These are phyloP conservation scores for Druceiella hillmani DNA, from an alignment of 2,888 invertebrate genomes.

Conservation along the genomic window DNA sequence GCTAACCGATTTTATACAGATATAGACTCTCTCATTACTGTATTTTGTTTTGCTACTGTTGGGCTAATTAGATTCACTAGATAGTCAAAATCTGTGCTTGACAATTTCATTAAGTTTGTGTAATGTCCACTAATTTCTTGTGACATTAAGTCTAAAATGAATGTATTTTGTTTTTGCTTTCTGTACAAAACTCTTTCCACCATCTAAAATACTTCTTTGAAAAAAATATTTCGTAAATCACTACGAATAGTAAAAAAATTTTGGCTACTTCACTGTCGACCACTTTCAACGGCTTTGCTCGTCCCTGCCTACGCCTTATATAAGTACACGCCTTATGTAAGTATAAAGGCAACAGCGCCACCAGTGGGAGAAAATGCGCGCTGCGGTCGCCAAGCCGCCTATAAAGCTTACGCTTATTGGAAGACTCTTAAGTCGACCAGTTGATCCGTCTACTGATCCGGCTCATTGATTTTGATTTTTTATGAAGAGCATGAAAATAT, in stretches of 20 bases:
- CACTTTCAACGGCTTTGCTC: no score
- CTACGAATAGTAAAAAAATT: constrained; percentile 13
- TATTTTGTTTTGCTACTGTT: constrained; percentile 10
- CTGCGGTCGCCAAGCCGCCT: no score
- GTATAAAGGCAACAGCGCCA: no score
- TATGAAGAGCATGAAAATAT: no score
- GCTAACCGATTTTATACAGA: constrained; percentile 11
- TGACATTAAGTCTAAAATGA: constrained; percentile 12
- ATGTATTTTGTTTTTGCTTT: constrained; percentile 12
- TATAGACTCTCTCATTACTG: constrained; percentile 11
- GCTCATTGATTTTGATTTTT: no score
- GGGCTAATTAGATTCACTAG: constrained; percentile 10
- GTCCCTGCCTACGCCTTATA: no score
- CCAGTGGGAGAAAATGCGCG: no score
- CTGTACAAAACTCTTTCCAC: constrained; percentile 10
- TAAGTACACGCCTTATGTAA: no score
- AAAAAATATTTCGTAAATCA: constrained; percentile 14
- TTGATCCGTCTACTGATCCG: no score
- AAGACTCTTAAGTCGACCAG: no score
- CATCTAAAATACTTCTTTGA: constrained; percentile 13
- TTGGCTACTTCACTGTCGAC: constrained; percentile 14
- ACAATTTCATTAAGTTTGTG: constrained; percentile 11
- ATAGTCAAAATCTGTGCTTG: constrained; percentile 13
- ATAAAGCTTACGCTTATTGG: no score
- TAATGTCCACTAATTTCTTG: constrained; percentile 13